Base-by-base conservation (phyloP, 2,888 invertebrate species). In the Aphodius sticticus region DNA sequence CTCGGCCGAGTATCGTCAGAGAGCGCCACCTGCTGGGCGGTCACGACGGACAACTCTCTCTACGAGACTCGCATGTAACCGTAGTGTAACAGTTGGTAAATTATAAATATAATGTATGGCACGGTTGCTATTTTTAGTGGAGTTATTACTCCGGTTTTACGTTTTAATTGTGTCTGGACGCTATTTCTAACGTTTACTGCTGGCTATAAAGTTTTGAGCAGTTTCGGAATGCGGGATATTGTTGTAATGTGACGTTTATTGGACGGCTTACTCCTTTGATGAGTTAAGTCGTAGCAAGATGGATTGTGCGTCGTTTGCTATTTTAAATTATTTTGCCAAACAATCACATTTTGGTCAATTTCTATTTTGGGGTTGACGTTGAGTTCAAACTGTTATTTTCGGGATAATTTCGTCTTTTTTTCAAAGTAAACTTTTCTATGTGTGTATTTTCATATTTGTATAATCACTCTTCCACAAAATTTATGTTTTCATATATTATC, bases 111-210 rank as follows among this genome's bases (percentile, higher is more conserved):
- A 26, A 53, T 53, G 53, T 53, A 53, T 53, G 53, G 53, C 53
- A 53, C 74, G 74, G 74, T 74, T 74, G 7, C 74, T 74, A 74
- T 74, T 74, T 74, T 36, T 74, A 74, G 16, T 36, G 36, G 16
- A 74, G 74, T 74, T 74, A 74, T 74, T 74, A 74, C 74, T n/a
- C 74, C 74, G 74, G 35, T 36, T 74, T 37, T 35, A n/a, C 35
- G 74, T 74, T 74, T 74, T 74, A 74, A 74, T 74, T 74, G 74
- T 74, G 74, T 74, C 74, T 74, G 74, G 74, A 12, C 15, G 35
- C 74, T 74, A 74, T 74, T 74, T 74, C 53, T 53, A 53, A 53
- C 53, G 53, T 53, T 53, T 53, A 53, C 6, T 7, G 53, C 53
- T 53, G 53, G 53, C 53, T 53, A 53, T 53, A 53, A 53, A 53